Percentiles rank a stretch among this genome's conserved stretches.
phyloP scores from a whole-genome alignment of 1,140 invertebrate species.

The Drosophila subpulchrella region DNA sequence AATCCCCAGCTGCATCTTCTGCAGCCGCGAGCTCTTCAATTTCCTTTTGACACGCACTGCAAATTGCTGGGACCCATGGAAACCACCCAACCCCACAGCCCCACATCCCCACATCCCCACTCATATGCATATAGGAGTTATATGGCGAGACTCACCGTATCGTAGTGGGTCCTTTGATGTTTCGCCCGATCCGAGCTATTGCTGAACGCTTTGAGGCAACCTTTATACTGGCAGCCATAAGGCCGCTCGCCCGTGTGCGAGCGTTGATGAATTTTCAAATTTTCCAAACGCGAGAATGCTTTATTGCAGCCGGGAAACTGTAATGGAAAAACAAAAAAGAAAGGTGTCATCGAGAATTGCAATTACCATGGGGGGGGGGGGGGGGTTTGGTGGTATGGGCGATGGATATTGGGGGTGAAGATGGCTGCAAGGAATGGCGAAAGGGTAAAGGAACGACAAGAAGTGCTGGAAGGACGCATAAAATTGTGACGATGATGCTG shows the following conservation, averaged over 20 bases:
- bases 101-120: constrained; percentile 15
- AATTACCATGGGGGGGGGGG: constrained; percentile 39
- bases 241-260: constrained; percentile 97
- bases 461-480: constrained; percentile 33
- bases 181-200: constrained; percentile 98
- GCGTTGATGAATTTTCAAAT: constrained; percentile 97
- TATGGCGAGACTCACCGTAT: constrained; percentile 90
- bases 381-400: neutral
- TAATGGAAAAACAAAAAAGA: constrained; percentile 78
- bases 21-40: constrained; percentile 62
- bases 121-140: constrained; percentile 5
- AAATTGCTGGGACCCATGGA: constrained; percentile 48
- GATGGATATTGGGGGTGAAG: neutral
- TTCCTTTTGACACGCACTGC: constrained; percentile 72
- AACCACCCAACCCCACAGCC: constrained; percentile 16
- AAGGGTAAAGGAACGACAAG: neutral
- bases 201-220: constrained; percentile 96
- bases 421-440: neutral
- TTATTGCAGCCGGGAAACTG: constrained; percentile 96
- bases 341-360: constrained; percentile 56
- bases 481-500: constrained; percentile 53
- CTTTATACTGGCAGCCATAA: constrained; percentile 93
- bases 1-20: constrained; percentile 29
- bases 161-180: constrained; percentile 98
- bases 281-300: constrained; percentile 97